A percentile compares a stretch with the other conserved stretches of the same genome.
These are phyloP conservation scores for Tupaia chinensis DNA, from an alignment of 2,113 vertebrate genomes.

Conservation along the genomic window DNA sequence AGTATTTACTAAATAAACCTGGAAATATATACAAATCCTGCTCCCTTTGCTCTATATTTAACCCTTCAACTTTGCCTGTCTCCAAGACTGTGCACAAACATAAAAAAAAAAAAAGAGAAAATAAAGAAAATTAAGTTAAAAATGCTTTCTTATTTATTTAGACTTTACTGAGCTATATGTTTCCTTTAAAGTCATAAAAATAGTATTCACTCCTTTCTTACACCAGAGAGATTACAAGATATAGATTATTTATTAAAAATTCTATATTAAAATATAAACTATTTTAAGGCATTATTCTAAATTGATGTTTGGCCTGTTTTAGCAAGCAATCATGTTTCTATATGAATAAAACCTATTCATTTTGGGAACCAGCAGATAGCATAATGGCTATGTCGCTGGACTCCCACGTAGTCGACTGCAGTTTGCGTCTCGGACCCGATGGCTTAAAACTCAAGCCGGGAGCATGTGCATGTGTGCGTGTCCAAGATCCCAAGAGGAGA, in stretches of 20 bases:
- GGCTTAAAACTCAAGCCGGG: too few relatives aligned
- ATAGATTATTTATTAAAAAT: not conserved
- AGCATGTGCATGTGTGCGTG: too few relatives aligned
- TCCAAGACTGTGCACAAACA: not conserved
- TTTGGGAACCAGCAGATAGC: too few relatives aligned
- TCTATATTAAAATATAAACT: not conserved
- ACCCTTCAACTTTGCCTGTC: not conserved
- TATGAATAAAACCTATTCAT: too few relatives aligned
- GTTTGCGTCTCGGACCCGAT: too few relatives aligned
- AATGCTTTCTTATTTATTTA: not conserved
- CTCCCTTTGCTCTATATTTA: not conserved
- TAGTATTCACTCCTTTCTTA: not conserved
- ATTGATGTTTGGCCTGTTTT: not conserved
- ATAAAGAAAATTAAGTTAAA: not conserved
- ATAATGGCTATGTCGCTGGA: too few relatives aligned
- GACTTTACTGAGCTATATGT: not conserved
- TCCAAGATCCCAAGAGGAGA: too few relatives aligned
- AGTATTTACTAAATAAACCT: not conserved
- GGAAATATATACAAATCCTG: not conserved
- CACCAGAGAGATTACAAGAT: not conserved
- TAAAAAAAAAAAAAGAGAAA: not conserved
- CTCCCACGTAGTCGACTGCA: too few relatives aligned
- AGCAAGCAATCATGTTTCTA: not conserved
- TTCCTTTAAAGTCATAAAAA: constrained; percentile 34
- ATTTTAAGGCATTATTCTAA: constrained; percentile 13